Conservation (phyloP, 2,888 invertebrate species). For the Phyllotreta cruciferae region DNA sequence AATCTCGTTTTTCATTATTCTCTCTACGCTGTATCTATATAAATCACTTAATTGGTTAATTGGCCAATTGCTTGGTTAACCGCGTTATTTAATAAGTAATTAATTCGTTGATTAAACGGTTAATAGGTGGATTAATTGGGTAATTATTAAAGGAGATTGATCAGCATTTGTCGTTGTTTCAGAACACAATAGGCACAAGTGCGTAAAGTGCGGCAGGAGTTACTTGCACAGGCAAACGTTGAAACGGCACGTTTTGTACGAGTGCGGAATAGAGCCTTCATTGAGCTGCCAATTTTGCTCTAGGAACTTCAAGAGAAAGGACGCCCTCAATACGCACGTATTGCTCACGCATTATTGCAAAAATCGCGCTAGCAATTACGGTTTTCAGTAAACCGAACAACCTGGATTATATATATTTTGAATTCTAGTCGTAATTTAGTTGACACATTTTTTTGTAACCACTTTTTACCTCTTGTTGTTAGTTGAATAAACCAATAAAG, state of each 20-base stretch:
- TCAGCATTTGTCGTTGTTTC: constrained; percentile 1
- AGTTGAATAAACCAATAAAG: too few relatives aligned
- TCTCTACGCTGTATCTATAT: too few relatives aligned
- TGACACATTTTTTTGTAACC: neutral
- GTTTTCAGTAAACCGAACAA: too few relatives aligned
- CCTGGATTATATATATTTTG: neutral
- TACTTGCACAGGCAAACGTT: constrained; percentile 54
- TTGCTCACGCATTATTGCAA: constrained; percentile 39
- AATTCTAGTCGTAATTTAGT: neutral
- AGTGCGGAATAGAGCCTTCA: constrained; percentile 47
- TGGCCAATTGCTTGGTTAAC: too few relatives aligned
- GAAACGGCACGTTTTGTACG: constrained; percentile 41
- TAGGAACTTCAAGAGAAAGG: constrained; percentile 40
- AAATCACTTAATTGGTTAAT: too few relatives aligned
- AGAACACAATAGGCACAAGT: constrained; percentile 28
- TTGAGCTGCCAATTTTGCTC: constrained; percentile 45
- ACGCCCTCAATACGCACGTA: constrained; percentile 37
- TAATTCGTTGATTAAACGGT: too few relatives aligned
- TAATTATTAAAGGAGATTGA: neutral
- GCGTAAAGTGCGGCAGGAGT: constrained; percentile 61
- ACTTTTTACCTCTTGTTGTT: too few relatives aligned
- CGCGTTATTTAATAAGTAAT: too few relatives aligned
- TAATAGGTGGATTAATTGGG: too few relatives aligned
- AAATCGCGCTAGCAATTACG: too few relatives aligned
- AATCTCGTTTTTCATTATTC: too few relatives aligned